Conservation (phyloP, 1,140 invertebrate species). For the Bombus confusus region DNA sequence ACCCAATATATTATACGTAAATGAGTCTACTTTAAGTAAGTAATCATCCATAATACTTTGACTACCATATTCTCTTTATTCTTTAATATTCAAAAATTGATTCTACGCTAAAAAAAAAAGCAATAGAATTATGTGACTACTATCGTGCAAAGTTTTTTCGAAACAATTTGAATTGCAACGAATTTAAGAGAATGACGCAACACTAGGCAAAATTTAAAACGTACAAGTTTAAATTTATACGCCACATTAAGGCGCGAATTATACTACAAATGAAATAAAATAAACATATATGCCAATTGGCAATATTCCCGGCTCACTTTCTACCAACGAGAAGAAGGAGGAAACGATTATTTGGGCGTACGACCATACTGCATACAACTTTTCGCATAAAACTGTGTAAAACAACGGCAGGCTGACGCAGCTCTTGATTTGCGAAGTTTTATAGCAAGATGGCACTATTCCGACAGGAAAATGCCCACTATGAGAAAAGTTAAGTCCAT, state of each 20-base stretch:
- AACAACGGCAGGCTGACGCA: constrained; percentile 11
- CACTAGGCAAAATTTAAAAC: background rate
- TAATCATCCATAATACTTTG: background rate
- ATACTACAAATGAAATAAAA: constrained; percentile 30
- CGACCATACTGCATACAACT: constrained; percentile 12
- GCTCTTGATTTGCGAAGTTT: constrained; percentile 47
- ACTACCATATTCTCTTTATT: background rate
- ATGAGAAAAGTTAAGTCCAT: constrained; percentile 22
- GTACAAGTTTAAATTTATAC: constrained; percentile 15
- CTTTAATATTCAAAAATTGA: background rate
- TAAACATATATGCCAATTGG: constrained; percentile 48
- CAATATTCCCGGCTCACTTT: constrained; percentile 35
- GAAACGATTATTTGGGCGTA: constrained; percentile 11
- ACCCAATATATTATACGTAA: background rate
- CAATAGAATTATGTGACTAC: background rate
- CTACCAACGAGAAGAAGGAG: background rate
- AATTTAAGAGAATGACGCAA: background rate
- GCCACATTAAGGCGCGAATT: constrained; percentile 15
- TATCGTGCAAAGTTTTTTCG: background rate
- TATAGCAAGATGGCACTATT: constrained; percentile 32
- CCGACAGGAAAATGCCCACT: constrained; percentile 6
- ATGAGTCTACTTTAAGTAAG: background rate
- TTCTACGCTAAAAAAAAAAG: background rate
- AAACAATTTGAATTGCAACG: background rate
- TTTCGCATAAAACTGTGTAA: constrained; percentile 48